These are phyloP conservation scores for Antheraea pernyi DNA, from an alignment of 1,140 invertebrate species.

Conservation along the genomic window DNA sequence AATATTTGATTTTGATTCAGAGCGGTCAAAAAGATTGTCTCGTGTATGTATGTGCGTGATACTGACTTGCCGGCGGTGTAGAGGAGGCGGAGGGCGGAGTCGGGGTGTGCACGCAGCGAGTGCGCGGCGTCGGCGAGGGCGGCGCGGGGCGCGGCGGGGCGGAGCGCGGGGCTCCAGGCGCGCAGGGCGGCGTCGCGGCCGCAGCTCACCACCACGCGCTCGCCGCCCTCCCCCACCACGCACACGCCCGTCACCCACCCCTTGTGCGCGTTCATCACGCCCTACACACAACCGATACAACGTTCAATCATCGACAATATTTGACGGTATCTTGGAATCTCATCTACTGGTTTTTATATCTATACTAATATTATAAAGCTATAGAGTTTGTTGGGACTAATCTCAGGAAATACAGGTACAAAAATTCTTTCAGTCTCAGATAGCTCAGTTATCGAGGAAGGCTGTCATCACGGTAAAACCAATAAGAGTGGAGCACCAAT, in stretches of 20 bases:
- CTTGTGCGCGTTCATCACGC: conserved; percentile 92
- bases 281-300: conserved; percentile 70
- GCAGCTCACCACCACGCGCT: conserved; percentile 84
- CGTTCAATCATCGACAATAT: too few species aligned
- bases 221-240: conserved; percentile 74
- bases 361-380: too few species aligned
- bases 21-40: too few species aligned
- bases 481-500: too few species aligned
- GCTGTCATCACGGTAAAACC: too few species aligned
- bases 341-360: too few species aligned
- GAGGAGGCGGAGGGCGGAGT: conserved; percentile 14
- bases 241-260: conserved; percentile 92
- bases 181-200: conserved; percentile 87
- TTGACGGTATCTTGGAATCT: too few species aligned
- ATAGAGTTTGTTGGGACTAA: too few species aligned
- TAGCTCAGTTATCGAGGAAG: too few species aligned
- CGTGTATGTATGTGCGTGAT: background rate
- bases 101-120: conserved; percentile 38
- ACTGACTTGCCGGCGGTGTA: conserved; percentile 60
- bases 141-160: conserved; percentile 58
- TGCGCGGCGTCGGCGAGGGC: conserved; percentile 44
- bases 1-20: too few species aligned
- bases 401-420: too few species aligned
- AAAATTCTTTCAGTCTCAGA: too few species aligned
- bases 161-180: conserved; percentile 75